These are phyloP conservation scores for Xyliphius kryptos DNA, from an alignment of 2,113 vertebrate genomes.

Conservation along the genomic window DNA sequence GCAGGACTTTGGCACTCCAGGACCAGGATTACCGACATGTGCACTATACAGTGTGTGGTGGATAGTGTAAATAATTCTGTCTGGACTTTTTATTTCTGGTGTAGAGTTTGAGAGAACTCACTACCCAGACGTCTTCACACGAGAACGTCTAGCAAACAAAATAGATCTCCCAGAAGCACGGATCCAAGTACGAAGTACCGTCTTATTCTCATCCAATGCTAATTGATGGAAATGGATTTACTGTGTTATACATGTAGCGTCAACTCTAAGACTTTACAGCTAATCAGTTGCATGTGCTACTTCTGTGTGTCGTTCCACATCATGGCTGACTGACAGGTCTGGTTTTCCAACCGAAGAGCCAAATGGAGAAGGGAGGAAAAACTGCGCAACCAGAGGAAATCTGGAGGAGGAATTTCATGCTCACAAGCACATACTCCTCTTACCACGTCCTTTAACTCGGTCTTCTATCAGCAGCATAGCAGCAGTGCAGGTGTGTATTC, in stretches of 20 bases:
- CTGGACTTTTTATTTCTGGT: conserved; percentile 32
- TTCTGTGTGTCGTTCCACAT: neutral
- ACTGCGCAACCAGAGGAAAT: conserved; percentile 74
- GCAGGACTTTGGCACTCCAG: too few species aligned
- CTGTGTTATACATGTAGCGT: neutral
- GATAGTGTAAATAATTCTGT: too few species aligned
- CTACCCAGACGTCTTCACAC: conserved; percentile 78
- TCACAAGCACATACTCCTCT: conserved; percentile 66
- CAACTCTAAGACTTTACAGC: neutral
- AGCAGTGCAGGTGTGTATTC: conserved; percentile 54
- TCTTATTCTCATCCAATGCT: neutral
- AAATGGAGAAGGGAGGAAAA: conserved; percentile 85
- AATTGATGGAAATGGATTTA: neutral
- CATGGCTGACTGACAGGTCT: conserved; percentile 66
- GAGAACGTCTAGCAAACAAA: conserved; percentile 75
- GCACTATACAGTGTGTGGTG: too few species aligned
- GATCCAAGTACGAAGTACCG: conserved; percentile 64
- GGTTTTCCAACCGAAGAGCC: conserved; percentile 89
- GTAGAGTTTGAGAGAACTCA: conserved; percentile 80
- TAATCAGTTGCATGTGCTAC: neutral
- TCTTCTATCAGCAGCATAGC: conserved; percentile 66
- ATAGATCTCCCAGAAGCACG: conserved; percentile 78
- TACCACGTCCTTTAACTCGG: conserved; percentile 69
- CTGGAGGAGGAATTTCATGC: conserved; percentile 64
- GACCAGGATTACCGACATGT: too few species aligned